These are phyloP conservation scores for Parus major DNA, from an alignment of 2,113 vertebrate genomes.

Conservation along the genomic window DNA sequence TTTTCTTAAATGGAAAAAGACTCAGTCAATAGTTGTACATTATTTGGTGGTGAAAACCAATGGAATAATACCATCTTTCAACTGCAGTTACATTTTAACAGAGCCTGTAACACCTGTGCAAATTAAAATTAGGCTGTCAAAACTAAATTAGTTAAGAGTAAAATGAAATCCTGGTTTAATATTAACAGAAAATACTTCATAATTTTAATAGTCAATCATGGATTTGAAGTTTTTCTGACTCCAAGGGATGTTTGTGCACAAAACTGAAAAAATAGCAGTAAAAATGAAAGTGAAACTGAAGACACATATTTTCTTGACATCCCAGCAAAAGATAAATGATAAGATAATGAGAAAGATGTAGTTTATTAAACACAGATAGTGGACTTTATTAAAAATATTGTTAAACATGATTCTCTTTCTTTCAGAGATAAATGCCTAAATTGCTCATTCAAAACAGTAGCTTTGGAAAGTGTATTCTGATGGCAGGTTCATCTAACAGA, in stretches of 20 bases:
- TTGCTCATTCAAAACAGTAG: neutral
- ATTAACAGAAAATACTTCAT: neutral
- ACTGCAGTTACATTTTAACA: neutral
- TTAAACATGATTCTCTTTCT: neutral
- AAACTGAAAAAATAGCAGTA: neutral
- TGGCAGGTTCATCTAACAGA: neutral
- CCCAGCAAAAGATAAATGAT: neutral
- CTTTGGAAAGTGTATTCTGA: neutral
- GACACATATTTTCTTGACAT: neutral
- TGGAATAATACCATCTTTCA: neutral
- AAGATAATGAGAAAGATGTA: neutral
- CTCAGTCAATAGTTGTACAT: neutral
- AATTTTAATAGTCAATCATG: neutral
- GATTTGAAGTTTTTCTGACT: neutral
- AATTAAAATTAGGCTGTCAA: neutral
- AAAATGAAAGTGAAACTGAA: slow-evolving; percentile 43
- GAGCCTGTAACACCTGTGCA: neutral
- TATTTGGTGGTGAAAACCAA: neutral
- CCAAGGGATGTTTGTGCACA: neutral
- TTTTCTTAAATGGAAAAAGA: neutral
- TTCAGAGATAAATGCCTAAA: neutral
- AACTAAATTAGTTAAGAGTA: neutral
- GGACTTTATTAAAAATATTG: neutral
- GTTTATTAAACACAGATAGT: neutral
- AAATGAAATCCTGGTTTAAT: neutral